These are phyloP conservation scores for Phanerotoma sp. DNA, from an alignment of 2,888 invertebrate species.

Conservation along the genomic window DNA sequence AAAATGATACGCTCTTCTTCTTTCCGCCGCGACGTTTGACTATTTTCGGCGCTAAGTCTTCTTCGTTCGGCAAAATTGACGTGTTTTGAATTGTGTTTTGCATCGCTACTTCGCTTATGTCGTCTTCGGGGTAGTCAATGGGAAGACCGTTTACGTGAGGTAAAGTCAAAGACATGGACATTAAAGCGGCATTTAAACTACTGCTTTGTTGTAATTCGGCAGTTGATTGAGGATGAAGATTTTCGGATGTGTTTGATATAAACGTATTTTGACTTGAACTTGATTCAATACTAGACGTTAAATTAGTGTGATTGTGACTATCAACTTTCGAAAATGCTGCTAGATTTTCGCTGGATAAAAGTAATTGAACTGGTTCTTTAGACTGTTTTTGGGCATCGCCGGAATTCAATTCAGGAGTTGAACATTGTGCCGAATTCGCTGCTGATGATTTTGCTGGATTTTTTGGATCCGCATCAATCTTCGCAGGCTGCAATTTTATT, in stretches of 20 bases:
- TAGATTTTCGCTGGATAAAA: slow-evolving; percentile 25
- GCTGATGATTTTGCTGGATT: slow-evolving; percentile 30
- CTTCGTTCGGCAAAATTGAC: slow-evolving; percentile 51
- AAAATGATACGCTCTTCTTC: slow-evolving; percentile 92
- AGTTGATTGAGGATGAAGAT: slow-evolving; percentile 2
- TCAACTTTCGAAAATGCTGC: slow-evolving; percentile 29
- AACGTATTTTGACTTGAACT: slow-evolving; percentile 43
- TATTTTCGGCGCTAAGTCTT: slow-evolving; percentile 58
- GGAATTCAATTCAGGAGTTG: slow-evolving; percentile 28
- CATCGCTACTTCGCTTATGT: slow-evolving; percentile 55
- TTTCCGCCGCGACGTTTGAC: slow-evolving; percentile 61
- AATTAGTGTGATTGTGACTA: slow-evolving; percentile 26
- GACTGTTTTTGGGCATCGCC: slow-evolving; percentile 18
- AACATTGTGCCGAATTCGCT: too few relatives aligned
- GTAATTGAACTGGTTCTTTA: slow-evolving; percentile 18
- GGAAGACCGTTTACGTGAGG: slow-evolving; percentile 61
- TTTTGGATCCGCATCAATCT: slow-evolving; percentile 45
- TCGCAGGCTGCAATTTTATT: slow-evolving; percentile 49
- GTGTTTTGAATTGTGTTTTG: slow-evolving; percentile 56
- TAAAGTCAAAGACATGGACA: slow-evolving; percentile 55
- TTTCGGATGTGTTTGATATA: slow-evolving; percentile 24
- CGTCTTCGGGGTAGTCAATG: slow-evolving; percentile 52
- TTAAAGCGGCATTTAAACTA: slow-evolving; percentile 49
- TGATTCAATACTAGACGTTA: slow-evolving; percentile 39
- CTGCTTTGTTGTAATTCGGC: slow-evolving; percentile 34